A percentile compares a stretch with the other conserved stretches of the same genome.
phyloP scores from a whole-genome alignment of 1,140 invertebrate genomes.

The Hycleus phaleratus region DNA sequence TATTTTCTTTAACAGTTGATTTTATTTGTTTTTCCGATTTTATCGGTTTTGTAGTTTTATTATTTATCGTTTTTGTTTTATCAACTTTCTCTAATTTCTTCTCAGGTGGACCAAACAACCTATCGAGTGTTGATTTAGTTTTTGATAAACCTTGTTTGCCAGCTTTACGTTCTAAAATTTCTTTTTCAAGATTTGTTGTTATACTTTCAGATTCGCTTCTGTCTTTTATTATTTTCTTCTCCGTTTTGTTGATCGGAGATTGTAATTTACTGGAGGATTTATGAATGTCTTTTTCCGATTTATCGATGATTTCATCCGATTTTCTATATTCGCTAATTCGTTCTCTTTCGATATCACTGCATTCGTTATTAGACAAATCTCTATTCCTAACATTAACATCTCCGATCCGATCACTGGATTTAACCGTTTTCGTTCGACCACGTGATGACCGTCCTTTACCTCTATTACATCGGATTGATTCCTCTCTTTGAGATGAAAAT shows the following conservation, averaged over 20 bases:
- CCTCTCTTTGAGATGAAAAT: slow-evolving; percentile 31
- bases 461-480: slow-evolving; percentile 21
- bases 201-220: slow-evolving; percentile 30
- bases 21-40: slow-evolving; percentile 5
- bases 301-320: slow-evolving; percentile 37
- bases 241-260: slow-evolving; percentile 60
- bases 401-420: slow-evolving; percentile 55
- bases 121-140: slow-evolving; percentile 44
- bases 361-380: slow-evolving; percentile 54
- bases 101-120: slow-evolving; percentile 45
- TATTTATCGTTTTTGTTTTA: slow-evolving; percentile 5
- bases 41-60: slow-evolving; percentile 11
- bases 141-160: slow-evolving; percentile 44
- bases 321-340: slow-evolving; percentile 19
- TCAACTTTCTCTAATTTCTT: slow-evolving; percentile 31
- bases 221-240: slow-evolving; percentile 52
- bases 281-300: slow-evolving; percentile 50
- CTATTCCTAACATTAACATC: slow-evolving; percentile 52
- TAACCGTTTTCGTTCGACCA: slow-evolving; percentile 35
- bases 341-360: slow-evolving; percentile 38
- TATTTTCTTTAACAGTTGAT: slow-evolving; percentile 15
- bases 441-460: slow-evolving; percentile 26
- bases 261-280: slow-evolving; percentile 50
- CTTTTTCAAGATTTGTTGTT: slow-evolving; percentile 45
- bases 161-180: slow-evolving; percentile 48